Base-by-base conservation (phyloP, 2,113 vertebrate species). In the Lepus timidus region DNA sequence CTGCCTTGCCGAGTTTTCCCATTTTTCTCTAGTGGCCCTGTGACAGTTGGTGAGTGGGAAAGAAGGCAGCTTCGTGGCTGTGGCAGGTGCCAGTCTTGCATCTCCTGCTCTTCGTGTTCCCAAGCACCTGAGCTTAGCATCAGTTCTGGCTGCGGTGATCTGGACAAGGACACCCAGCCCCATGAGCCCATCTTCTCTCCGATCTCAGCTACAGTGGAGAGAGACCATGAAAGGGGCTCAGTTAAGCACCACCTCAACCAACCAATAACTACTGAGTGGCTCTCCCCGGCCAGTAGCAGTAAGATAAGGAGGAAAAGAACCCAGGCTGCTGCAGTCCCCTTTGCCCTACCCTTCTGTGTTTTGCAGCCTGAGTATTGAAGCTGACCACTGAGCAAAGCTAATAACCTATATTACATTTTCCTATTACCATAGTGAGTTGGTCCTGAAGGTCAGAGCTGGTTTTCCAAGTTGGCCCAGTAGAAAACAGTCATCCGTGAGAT, bases 291-390 rank as follows among this genome's bases (percentile, higher is more conserved):
- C 58, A 74, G 36, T 23, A 49, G 14, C 33, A 62, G 14, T 31
- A 70, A 71, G 51, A 52, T 58, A 78, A 74, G 20, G 85, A 93
- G 39, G 80, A 20, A 80, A 92, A 25, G n/a, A 71, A 33, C 96
- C 19, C 7, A 1, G 49, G 74, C 31, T 58, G 25, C 44, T 65
- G 68, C 65, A 10, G 2, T 88, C 27, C 14, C 75, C 71, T 80
- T 23, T 20, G 12, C 22, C 44, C 86, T 33, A 19, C n/a, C 9
- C 9, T 39, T 75, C 29, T 14, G 9, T 67, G 71, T 95, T 79
- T 71, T 90, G 31, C 7, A 39, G 23, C 85, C 73, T 62, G 31
- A 52, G 14, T 85, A 64, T 82, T 67, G 71, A 88, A 95, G 44
- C 8, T 61, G 27, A 62, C 65, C 58, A 74, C 93, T 94, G 71